Evolutionary conservation across 2,113 vertebrate species (phyloP).

Genomic region (Brienomyrus brachyistius): DNA sequence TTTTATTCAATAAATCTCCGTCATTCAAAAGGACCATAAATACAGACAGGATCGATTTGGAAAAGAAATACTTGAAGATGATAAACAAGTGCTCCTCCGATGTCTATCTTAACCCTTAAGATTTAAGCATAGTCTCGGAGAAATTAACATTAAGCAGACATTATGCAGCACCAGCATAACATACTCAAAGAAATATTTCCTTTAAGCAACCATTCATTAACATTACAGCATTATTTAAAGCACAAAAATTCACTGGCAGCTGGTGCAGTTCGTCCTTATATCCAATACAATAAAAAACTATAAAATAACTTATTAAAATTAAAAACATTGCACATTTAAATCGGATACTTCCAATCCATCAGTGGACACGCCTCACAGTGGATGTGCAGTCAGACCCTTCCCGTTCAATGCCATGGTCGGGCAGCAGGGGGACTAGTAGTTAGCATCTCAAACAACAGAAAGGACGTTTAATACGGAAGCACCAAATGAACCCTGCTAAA

Average conservation of each 20-base stretch:
- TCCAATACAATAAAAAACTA: not conserved
- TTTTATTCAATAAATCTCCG: not conserved
- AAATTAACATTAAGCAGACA: not conserved
- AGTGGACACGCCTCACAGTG: not conserved
- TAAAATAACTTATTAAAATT: not conserved
- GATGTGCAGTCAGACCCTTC: not conserved
- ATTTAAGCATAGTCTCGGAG: not conserved
- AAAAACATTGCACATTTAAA: not conserved
- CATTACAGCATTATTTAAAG: not conserved
- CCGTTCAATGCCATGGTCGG: not conserved
- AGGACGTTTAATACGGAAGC: not conserved
- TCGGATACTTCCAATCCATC: not conserved
- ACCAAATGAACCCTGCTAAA: not conserved
- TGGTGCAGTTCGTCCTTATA: not conserved
- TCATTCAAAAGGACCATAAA: not conserved
- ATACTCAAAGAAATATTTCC: not conserved
- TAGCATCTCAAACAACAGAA: not conserved
- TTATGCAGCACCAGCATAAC: not conserved
- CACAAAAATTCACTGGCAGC: not conserved
- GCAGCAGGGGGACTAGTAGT: not conserved
- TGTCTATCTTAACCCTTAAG: not conserved
- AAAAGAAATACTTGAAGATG: not conserved
- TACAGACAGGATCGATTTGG: not conserved
- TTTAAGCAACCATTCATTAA: not conserved
- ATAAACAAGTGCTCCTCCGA: no score